Conservation (phyloP, 2,797 vertebrate species). For the Nyctalus aviator region DNA sequence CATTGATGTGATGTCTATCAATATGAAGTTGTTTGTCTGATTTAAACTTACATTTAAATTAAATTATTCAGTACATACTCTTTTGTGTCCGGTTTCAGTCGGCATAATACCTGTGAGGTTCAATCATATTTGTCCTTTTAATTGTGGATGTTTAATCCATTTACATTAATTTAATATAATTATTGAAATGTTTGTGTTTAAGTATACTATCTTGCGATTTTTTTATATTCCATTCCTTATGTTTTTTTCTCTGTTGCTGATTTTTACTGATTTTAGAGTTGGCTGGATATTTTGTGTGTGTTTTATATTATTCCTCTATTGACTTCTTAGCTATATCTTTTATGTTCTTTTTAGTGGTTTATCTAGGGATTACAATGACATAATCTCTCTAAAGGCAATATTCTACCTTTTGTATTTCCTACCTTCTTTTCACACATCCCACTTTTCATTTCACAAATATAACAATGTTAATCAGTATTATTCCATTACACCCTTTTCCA, state of each 20-base stretch:
- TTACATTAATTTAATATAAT: neutral
- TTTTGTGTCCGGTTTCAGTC: neutral
- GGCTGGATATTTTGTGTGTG: neutral
- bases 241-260: neutral
- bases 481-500: neutral
- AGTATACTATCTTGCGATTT: neutral
- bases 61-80: neutral
- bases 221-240: neutral
- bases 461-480: neutral
- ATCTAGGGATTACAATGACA: neutral
- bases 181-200: neutral
- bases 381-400: neutral
- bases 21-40: neutral
- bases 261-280: constrained; percentile 27
- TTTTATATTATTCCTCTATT: constrained; percentile 6
- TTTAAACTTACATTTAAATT: constrained; percentile 1
- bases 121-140: neutral
- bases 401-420: neutral
- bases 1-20: neutral
- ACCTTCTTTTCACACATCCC: neutral
- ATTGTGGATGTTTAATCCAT: neutral
- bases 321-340: constrained; percentile 2
- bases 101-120: neutral
- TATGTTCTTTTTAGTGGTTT: neutral
- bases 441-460: constrained; percentile 16